A percentile compares a stretch with the other conserved stretches of the same genome.
Conservation (phyloP, 2,113 vertebrate species). For the Montifringilla adamsi region DNA sequence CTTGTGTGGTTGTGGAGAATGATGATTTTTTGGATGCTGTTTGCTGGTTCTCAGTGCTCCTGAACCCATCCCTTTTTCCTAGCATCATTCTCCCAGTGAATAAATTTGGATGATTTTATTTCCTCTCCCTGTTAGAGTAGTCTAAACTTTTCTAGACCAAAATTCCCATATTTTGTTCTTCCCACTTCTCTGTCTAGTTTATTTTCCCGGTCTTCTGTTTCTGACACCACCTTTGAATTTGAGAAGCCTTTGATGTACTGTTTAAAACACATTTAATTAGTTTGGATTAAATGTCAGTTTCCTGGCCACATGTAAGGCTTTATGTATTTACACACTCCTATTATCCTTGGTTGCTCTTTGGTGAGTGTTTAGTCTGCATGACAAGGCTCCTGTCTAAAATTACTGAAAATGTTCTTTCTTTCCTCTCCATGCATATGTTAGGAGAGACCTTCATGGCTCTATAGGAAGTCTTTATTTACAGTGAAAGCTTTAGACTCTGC, state of each 20-base stretch:
- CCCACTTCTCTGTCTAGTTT: neutral
- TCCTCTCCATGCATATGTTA: neutral
- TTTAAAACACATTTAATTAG: neutral
- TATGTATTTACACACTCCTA: neutral
- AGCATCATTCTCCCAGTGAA: neutral
- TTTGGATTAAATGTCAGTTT: neutral
- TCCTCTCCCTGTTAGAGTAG: neutral
- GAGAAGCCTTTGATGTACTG: neutral
- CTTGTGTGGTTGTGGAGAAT: neutral
- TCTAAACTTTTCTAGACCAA: neutral
- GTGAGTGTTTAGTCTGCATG: neutral
- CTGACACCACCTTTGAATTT: conserved; percentile 13
- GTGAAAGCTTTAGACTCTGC: neutral
- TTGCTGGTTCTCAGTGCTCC: neutral
- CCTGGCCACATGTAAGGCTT: neutral
- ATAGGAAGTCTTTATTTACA: neutral
- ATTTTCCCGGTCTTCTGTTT: neutral
- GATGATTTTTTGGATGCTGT: neutral
- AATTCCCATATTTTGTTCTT: neutral
- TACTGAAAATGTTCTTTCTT: neutral
- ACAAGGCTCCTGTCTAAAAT: neutral
- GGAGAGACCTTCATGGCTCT: neutral
- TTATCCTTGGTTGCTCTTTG: neutral
- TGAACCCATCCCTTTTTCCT: neutral
- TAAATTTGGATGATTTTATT: neutral